Conservation (phyloP, 2,888 invertebrate species). For the Lycophotia porphyrea region DNA sequence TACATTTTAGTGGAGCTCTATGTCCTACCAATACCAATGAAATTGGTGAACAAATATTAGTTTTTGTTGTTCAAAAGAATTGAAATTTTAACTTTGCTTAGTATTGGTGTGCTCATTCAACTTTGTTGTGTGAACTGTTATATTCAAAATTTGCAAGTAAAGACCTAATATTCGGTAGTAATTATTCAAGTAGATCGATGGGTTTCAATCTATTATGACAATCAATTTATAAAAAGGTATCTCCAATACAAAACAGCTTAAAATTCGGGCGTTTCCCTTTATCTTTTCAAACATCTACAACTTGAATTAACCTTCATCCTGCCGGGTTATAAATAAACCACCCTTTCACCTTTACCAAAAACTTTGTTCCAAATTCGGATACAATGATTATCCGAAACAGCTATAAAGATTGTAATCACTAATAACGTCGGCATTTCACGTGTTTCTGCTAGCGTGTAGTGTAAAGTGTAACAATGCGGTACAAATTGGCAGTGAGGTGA, state of each 20-base stretch:
- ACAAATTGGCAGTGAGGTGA: constrained; percentile 81
- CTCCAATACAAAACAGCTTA: not conserved
- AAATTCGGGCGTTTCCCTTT: constrained; percentile 19
- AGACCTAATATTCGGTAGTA: not conserved
- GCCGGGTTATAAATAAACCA: constrained; percentile 43
- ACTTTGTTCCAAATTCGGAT: constrained; percentile 33
- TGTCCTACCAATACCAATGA: too few species aligned
- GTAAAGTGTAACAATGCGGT: constrained; percentile 75
- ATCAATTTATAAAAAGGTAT: not conserved
- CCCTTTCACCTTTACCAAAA: constrained; percentile 35
- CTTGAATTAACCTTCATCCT: constrained; percentile 16
- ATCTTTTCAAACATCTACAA: constrained; percentile 40
- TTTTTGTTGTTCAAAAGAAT: too few species aligned
- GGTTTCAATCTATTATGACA: not conserved
- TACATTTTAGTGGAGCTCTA: too few species aligned
- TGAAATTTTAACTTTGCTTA: not conserved
- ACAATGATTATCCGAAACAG: constrained; percentile 48
- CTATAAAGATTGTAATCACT: constrained; percentile 42
- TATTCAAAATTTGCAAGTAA: not conserved
- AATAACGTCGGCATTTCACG: constrained; percentile 44
- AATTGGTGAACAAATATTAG: too few species aligned
- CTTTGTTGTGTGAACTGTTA: not conserved
- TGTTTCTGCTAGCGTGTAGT: constrained; percentile 60
- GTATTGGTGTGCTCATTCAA: not conserved
- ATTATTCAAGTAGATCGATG: not conserved